Evolutionary conservation across 1,140 invertebrate species (phyloP).

Genomic region (Phortica variegata): DNA sequence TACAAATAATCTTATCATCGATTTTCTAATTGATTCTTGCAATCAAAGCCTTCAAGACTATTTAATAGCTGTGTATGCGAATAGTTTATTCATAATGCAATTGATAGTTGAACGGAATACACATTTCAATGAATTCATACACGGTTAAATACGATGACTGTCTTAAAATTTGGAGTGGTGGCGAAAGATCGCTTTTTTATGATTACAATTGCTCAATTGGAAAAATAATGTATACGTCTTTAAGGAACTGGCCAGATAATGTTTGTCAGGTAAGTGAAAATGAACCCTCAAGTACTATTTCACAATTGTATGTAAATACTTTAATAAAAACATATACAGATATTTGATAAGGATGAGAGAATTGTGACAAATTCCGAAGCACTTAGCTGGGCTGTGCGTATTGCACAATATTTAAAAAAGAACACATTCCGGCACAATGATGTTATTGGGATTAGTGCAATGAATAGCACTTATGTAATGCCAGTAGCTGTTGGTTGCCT

Average conservation of each 20-base stretch:
- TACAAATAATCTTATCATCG: no score
- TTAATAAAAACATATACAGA: slow-evolving; percentile 17
- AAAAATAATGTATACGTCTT: slow-evolving; percentile 11
- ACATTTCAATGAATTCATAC: no score
- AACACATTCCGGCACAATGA: slow-evolving; percentile 28
- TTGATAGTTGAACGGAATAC: no score
- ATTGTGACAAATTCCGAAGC: slow-evolving; percentile 26
- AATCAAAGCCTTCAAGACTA: no score
- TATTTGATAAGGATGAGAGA: slow-evolving; percentile 24
- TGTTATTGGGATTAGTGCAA: slow-evolving; percentile 26
- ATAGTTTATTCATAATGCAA: no score
- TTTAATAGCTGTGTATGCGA: no score
- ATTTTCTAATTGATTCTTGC: no score
- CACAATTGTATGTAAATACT: no score
- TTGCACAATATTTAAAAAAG: slow-evolving; percentile 26
- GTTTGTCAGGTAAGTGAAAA: slow-evolving; percentile 28
- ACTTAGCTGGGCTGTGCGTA: slow-evolving; percentile 15
- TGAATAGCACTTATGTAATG: slow-evolving; percentile 24
- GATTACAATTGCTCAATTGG: slow-evolving; percentile 20
- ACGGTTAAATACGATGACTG: slow-evolving; percentile 30
- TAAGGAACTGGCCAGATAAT: slow-evolving; percentile 21
- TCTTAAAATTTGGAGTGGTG: slow-evolving; percentile 33
- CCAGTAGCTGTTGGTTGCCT: slow-evolving; percentile 27
- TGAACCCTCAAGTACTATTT: slow-evolving; percentile 4
- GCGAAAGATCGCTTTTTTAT: slow-evolving; percentile 5